phyloP scores from a whole-genome alignment of 1,140 invertebrate genomes.

The Sarcophaga peregrina region DNA sequence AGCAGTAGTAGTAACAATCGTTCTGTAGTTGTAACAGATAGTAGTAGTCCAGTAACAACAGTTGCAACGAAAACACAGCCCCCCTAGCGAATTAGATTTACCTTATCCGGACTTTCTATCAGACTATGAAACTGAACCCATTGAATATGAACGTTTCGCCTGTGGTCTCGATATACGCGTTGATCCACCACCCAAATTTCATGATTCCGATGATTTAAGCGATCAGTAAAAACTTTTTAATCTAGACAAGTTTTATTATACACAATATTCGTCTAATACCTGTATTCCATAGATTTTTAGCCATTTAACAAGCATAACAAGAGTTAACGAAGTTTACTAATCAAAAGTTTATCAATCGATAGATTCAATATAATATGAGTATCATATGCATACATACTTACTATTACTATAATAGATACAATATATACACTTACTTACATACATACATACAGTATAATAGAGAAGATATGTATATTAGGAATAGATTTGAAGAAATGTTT shows the following conservation, averaged over 20 bases:
- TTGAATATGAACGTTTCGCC: constrained; percentile 63
- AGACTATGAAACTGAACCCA: constrained; percentile 63
- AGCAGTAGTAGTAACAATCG: background rate
- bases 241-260: background rate
- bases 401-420: too few species aligned
- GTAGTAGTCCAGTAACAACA: constrained; percentile 36
- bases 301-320: background rate
- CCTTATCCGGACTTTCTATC: constrained; percentile 65
- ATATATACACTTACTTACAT: too few species aligned
- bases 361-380: background rate
- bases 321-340: constrained; percentile 6
- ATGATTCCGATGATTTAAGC: constrained; percentile 62
- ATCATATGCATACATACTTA: too few species aligned
- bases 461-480: too few species aligned
- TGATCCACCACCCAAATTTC: constrained; percentile 64
- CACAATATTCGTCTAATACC: background rate
- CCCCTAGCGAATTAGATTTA: constrained; percentile 47
- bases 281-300: background rate
- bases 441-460: too few species aligned
- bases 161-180: constrained; percentile 62
- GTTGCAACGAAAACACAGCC: background rate
- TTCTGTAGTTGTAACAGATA: background rate
- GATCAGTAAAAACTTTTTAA: constrained; percentile 52
- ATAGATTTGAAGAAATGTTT: too few species aligned
- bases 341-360: background rate